Base-by-base conservation (phyloP, 2,888 invertebrate species). In the Dasysyrphus tricinctus region DNA sequence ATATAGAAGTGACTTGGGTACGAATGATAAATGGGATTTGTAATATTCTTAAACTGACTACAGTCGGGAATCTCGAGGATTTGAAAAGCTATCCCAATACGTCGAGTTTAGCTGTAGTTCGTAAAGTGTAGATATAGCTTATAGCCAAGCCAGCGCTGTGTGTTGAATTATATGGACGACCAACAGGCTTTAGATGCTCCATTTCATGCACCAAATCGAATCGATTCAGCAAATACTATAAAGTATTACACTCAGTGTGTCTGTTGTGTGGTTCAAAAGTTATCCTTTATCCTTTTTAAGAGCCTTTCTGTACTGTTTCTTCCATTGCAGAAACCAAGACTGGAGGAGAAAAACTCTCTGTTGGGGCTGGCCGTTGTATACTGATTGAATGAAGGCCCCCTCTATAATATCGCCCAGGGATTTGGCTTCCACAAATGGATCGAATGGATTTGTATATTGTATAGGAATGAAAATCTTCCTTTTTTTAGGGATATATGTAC, bases 11-110 rank as follows among this genome's bases (percentile, higher is more conserved):
- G 61, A 73, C 67, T 42, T 72, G 72, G 61, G 47, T 57, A 57
- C 59, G 63, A 79, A 82, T 86, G 86, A 82, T 86, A 86, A 82
- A 82, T 82, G 78, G 79, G 72, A 82, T 81, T 86, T 86, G 54
- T 86, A 79, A 70, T 65, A 78, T 75, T 79, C 70, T 73, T 44
- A 54, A 47, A n/a, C 61, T 80, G 29, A 32, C 61, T 34, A 29
- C 29, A 37, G 59, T 1, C 47, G 34, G 57, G 54, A 78, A 75
- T 65, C 29, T 70, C 54, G 4, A 39, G 19, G 44, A 61, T n/a
- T 29, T 44, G 14, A 12, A 54, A 59, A 42, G 12, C 49, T 19
- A 54, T 24, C 24, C 29, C 67, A 16, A 34, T 14, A 16, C 54
- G 56, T n/a, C 14, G 12, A 57, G 65, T 29, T 47, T n/a, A 44